phyloP scores from a whole-genome alignment of 2,888 invertebrate genomes.

The Crepidodera aurea region DNA sequence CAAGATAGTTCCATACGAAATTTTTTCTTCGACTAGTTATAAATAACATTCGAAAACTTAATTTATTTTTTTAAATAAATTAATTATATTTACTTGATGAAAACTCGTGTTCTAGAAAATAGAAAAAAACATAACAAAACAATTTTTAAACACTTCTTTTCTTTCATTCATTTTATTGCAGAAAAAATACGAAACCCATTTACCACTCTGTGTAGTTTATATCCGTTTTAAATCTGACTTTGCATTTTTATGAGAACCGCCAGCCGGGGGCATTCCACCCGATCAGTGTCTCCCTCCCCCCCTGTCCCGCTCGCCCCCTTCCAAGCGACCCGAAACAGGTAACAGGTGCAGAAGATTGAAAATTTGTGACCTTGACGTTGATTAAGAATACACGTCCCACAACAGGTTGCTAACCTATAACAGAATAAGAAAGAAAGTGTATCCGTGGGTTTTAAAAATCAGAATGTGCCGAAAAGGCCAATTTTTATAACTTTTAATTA shows the following conservation, averaged over 20 bases:
- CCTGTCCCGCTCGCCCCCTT: background rate
- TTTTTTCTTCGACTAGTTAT: no score
- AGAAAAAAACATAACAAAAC: no score
- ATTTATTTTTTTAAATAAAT: no score
- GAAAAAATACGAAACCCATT: no score
- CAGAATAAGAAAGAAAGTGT: background rate
- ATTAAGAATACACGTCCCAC: conserved; percentile 11
- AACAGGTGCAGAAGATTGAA: conserved; percentile 23
- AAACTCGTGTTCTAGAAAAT: no score
- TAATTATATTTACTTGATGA: no score
- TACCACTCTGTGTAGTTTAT: no score
- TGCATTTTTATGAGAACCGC: conserved; percentile 13
- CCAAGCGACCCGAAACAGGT: background rate
- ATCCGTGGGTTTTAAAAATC: background rate
- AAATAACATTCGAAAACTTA: no score
- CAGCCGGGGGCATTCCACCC: conserved; percentile 19
- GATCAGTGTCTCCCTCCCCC: background rate
- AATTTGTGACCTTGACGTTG: conserved; percentile 23
- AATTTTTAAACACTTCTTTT: no score
- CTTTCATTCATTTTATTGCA: no score
- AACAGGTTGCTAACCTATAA: conserved; percentile 14
- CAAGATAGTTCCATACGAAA: no score
- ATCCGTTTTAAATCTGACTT: conserved; percentile 17
- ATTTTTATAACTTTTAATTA: no score
- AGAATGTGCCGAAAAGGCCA: background rate